phyloP scores from a whole-genome alignment of 1,140 invertebrate genomes.

The Patella vulgata region DNA sequence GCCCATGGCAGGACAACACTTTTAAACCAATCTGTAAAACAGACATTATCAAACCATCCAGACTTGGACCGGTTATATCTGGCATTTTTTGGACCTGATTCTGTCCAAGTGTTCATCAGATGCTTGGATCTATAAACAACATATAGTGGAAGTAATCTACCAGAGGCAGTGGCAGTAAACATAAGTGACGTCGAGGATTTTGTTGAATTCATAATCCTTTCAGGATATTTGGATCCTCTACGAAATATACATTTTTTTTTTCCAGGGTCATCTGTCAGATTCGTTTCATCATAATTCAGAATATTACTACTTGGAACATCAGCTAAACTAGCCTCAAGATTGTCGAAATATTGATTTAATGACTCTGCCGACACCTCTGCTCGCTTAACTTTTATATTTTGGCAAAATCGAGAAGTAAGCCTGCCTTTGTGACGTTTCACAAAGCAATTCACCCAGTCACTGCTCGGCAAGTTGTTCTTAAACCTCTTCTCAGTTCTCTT shows the following conservation, averaged over 20 bases:
- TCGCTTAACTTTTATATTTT: too few relatives aligned
- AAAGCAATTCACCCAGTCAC: too few relatives aligned
- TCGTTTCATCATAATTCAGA: slow-evolving; percentile 63
- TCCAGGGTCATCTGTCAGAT: too few relatives aligned
- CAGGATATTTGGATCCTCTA: slow-evolving; percentile 58
- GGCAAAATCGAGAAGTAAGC: too few relatives aligned
- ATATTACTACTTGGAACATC: slow-evolving; percentile 10
- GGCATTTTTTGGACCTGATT: slow-evolving; percentile 43
- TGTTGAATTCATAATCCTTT: too few relatives aligned
- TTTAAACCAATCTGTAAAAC: slow-evolving; percentile 59
- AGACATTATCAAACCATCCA: slow-evolving; percentile 61
- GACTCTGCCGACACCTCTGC: too few relatives aligned
- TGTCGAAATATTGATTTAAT: too few relatives aligned
- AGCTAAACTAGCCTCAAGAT: too few relatives aligned
- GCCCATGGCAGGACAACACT: slow-evolving; percentile 37
- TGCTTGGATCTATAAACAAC: slow-evolving; percentile 61
- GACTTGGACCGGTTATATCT: slow-evolving; percentile 51
- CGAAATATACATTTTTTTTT: slow-evolving; percentile 63
- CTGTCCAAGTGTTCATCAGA: slow-evolving; percentile 53
- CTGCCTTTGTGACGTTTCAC: too few relatives aligned
- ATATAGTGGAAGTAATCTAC: too few relatives aligned
- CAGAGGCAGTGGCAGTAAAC: slow-evolving; percentile 38
- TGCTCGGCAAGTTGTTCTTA: too few relatives aligned
- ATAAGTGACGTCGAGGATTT: slow-evolving; percentile 40
- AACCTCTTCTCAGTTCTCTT: too few relatives aligned